Evolutionary conservation across 1,140 invertebrate species (phyloP).

Genomic region (Pachypsylla venusta): DNA sequence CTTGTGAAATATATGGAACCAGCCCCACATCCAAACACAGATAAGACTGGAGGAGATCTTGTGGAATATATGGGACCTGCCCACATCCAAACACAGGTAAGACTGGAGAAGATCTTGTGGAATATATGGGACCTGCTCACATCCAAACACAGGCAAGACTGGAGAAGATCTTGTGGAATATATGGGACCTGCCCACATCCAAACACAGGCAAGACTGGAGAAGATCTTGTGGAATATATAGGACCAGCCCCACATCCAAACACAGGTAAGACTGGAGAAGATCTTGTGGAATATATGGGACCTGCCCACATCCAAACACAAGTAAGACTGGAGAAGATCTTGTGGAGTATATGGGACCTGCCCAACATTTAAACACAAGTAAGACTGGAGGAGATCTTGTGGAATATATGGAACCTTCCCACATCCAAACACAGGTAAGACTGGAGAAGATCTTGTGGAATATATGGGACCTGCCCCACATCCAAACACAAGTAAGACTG

Average conservation of each 20-base stretch:
- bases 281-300: constrained; percentile 3
- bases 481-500: neutral
- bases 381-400: no score
- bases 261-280: neutral
- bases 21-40: no score
- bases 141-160: neutral
- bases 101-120: neutral
- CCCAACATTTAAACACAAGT: neutral
- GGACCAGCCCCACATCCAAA: neutral
- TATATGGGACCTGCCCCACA: constrained; percentile 5
- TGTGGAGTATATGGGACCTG: constrained; percentile 5
- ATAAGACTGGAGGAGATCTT: neutral
- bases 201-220: neutral
- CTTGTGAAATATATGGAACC: no score
- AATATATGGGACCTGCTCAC: constrained; percentile 1
- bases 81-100: neutral
- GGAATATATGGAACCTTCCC: no score
- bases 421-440: neutral
- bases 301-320: neutral
- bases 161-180: constrained; percentile 2
- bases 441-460: neutral
- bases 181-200: constrained; percentile 1
- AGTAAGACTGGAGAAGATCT: neutral
- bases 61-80: constrained; percentile 6
- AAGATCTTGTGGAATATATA: constrained; percentile 1